Evolutionary conservation across 2,888 invertebrate species (phyloP).

Genomic region (Ormyrus labotus): DNA sequence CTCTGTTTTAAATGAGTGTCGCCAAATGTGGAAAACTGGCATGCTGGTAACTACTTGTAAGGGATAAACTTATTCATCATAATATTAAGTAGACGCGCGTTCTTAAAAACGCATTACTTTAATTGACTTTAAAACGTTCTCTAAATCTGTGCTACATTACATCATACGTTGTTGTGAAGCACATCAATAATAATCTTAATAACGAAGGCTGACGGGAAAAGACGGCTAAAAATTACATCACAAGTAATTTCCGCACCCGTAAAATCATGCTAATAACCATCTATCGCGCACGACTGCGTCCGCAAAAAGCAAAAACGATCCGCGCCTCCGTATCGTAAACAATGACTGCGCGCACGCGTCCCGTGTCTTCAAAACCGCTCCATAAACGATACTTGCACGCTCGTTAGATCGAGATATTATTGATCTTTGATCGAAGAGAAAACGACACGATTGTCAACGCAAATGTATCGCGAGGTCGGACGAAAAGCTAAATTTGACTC

Average conservation of each 20-base stretch:
- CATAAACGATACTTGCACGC: conserved; percentile 24
- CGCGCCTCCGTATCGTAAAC: no score
- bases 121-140: background rate
- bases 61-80: no score
- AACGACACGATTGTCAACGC: no score
- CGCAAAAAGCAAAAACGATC: no score
- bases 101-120: background rate
- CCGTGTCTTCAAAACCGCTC: background rate
- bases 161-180: no score
- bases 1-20: no score
- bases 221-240: conserved; percentile 20
- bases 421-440: no score
- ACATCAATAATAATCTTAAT: background rate
- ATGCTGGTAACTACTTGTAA: no score
- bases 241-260: conserved; percentile 18
- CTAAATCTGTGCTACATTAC: no score
- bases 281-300: background rate
- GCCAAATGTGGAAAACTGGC: no score
- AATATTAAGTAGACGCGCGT: no score
- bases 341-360: no score
- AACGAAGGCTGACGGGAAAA: background rate
- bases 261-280: conserved; percentile 20
- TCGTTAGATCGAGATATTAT: background rate
- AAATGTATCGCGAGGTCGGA: background rate
- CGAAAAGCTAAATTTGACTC: conserved; percentile 1